phyloP scores from a whole-genome alignment of 1,140 invertebrate species.

The Tetramorium alpestre region DNA sequence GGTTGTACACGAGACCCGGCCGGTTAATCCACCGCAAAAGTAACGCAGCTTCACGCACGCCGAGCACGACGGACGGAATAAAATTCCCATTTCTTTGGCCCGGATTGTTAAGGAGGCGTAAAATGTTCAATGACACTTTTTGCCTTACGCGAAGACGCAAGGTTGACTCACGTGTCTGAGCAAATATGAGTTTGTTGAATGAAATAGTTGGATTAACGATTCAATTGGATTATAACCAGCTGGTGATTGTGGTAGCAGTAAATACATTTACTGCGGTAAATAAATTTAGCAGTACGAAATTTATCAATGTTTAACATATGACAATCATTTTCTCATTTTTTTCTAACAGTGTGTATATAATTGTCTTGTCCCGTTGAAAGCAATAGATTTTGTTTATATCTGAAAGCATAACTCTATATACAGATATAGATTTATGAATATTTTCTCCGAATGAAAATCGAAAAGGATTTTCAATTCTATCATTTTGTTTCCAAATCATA shows the following conservation, averaged over 20 bases:
- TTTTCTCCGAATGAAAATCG: background rate
- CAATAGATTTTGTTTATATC: background rate
- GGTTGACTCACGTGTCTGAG: background rate
- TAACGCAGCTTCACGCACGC: constrained; percentile 12
- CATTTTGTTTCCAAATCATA: background rate
- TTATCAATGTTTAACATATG: background rate
- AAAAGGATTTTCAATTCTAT: background rate
- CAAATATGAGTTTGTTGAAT: background rate
- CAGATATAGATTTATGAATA: background rate
- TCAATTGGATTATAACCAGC: too few relatives aligned
- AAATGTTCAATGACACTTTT: constrained; percentile 30
- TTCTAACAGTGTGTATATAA: background rate
- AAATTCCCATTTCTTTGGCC: constrained; percentile 22
- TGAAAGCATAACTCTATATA: background rate
- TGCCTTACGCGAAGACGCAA: background rate
- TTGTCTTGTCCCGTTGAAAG: background rate
- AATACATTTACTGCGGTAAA: background rate
- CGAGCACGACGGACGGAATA: constrained; percentile 3
- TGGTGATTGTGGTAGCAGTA: background rate
- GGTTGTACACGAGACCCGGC: background rate
- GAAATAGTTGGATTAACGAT: background rate
- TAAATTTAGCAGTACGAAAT: background rate
- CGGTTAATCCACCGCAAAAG: background rate
- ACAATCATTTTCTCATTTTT: constrained; percentile 1
- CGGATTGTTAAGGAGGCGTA: background rate